Evolutionary conservation across 2,113 vertebrate species (phyloP), one percentile per base, ranked within the genome.

Genomic region (Leucopternis melanops): DNA sequence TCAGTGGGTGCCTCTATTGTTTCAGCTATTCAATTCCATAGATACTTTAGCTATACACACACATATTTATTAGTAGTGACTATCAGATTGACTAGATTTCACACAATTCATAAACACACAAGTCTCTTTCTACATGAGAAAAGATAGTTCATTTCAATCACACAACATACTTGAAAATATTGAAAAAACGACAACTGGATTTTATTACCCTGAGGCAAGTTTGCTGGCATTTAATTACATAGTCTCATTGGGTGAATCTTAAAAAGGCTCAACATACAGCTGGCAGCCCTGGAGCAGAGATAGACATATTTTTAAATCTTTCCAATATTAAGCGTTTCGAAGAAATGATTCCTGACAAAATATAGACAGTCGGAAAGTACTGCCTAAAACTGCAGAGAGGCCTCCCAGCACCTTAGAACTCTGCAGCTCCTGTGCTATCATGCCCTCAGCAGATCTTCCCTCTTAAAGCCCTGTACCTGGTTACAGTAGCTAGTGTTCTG

Each of bases 161-260:
- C 57, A 81, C 44, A 81, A 38, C 0, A 0, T 50, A 52, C 55
- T 70, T 77, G n/a, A 79, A 94, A 93, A 88, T 71, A n/a, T 6
- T 55, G 57, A 21, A 80, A 81, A 89, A 80, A 50, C 0, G 0
- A 81, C 0, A 1, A 45, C 29, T n/a, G 61, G 26, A 70, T 90
- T 86, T 95, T 77, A 77, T 44, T 73, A 70, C 67, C 88, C 72
- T 71, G 29, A 78, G 88, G 95, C 75, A 96, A 86, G 38, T 78
- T 95, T 66, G 16, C 74, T 90, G 90, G 79, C 81, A 94, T 94
- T 94, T 92, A 96, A 92, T 94, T 97, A 70, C 25, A 1, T 29
- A 74, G 21, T 84, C 63, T 95, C 73, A 88, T 83, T 84, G 75
- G 72, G n/a, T 78, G 61, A 86, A 77, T 93, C 63, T 90, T 96